These are phyloP conservation scores for Hippocampus guttulatus DNA, from an alignment of 2,113 vertebrate genomes.

Conservation along the genomic window DNA sequence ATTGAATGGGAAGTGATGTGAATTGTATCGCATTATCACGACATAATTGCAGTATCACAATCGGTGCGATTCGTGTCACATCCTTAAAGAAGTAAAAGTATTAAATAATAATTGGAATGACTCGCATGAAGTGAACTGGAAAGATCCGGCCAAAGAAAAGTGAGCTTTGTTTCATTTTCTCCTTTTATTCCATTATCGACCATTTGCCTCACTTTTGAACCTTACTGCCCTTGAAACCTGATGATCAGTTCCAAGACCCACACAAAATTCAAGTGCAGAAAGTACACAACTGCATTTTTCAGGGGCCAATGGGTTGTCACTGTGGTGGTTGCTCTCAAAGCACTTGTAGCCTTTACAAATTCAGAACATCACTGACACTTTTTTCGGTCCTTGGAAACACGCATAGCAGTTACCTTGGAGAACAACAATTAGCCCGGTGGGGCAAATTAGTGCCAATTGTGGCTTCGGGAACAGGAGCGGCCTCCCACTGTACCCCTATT, in stretches of 20 bases:
- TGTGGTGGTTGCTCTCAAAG: not conserved
- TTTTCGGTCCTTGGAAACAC: not conserved
- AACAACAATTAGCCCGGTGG: slow-evolving; percentile 6
- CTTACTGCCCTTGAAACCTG: not conserved
- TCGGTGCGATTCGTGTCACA: not conserved
- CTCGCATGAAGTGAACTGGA: not conserved
- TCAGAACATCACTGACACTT: not conserved
- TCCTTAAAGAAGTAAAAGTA: not conserved
- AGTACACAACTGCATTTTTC: not conserved
- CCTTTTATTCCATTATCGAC: not conserved
- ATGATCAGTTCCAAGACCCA: not conserved
- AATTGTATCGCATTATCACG: not conserved
- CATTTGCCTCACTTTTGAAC: not conserved
- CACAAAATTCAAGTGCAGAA: not conserved
- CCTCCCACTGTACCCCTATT: slow-evolving; percentile 3
- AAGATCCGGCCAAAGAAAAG: not conserved
- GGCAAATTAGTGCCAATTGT: slow-evolving; percentile 3
- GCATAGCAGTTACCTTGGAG: slow-evolving; percentile 6
- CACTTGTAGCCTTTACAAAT: not conserved
- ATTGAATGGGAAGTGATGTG: not conserved
- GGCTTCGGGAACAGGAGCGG: not conserved
- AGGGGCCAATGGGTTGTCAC: not conserved
- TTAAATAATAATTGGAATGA: not conserved
- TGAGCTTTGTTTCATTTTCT: not conserved
- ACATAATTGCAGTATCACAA: not conserved